Conservation (phyloP, 2,797 vertebrate species). For the Falco columbarius region DNA sequence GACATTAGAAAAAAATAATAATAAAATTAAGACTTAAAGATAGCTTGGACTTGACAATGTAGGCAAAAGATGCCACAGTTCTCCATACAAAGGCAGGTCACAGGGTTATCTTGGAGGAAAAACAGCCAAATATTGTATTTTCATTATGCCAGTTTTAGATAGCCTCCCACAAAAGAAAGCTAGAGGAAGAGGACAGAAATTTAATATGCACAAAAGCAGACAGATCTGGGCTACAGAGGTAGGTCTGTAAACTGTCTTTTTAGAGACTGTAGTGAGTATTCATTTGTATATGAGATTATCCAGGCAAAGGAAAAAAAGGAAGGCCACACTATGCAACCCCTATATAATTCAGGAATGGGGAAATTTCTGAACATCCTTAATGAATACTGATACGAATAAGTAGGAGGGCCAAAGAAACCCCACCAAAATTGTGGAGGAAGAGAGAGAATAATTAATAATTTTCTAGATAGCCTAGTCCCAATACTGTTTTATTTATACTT, state of each 20-base stretch:
- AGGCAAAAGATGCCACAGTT: background rate
- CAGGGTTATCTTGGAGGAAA: background rate
- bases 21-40: background rate
- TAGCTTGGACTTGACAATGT: background rate
- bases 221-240: background rate
- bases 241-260: background rate
- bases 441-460: background rate
- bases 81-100: background rate
- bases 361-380: background rate
- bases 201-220: background rate
- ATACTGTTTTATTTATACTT: background rate
- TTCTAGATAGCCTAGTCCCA: background rate
- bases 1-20: background rate
- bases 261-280: background rate
- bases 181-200: background rate
- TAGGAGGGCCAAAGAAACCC: fast-evolving
- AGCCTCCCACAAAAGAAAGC: background rate
- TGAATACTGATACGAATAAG: background rate
- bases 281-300: background rate
- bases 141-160: background rate
- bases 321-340: background rate
- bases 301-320: background rate
- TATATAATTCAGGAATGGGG: background rate
- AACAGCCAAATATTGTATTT: background rate
- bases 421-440: background rate